phyloP scores from a whole-genome alignment of 2,888 invertebrate species.

The Schizaphis graminum region DNA sequence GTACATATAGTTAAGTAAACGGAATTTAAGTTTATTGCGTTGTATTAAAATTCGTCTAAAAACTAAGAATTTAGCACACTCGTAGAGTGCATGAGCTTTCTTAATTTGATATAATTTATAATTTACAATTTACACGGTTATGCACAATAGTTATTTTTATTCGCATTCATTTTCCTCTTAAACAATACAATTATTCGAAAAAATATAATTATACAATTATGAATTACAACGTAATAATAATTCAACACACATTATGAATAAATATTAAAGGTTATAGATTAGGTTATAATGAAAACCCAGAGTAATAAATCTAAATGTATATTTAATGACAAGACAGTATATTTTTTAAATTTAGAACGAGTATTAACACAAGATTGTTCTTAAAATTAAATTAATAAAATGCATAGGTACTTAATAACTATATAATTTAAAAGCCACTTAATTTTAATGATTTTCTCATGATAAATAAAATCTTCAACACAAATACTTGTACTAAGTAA shows the following conservation, averaged over 20 bases:
- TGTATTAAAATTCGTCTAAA: no score
- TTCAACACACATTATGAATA: background rate
- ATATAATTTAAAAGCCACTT: constrained; percentile 12
- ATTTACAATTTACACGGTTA: no score
- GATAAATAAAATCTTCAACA: constrained; percentile 21
- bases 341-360: background rate
- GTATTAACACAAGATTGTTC: background rate
- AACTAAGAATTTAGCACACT: no score
- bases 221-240: background rate
- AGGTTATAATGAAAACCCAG: background rate
- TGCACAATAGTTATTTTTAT: background rate
- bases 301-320: background rate
- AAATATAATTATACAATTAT: background rate
- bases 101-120: no score
- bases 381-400: background rate
- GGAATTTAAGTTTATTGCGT: no score
- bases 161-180: background rate
- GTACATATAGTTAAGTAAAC: no score
- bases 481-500: background rate
- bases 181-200: background rate
- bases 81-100: no score
- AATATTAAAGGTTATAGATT: background rate
- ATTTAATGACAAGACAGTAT: background rate
- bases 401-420: background rate
- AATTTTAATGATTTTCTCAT: background rate